Base-by-base conservation (phyloP, 2,888 invertebrate species). In the Papilio gigon region DNA sequence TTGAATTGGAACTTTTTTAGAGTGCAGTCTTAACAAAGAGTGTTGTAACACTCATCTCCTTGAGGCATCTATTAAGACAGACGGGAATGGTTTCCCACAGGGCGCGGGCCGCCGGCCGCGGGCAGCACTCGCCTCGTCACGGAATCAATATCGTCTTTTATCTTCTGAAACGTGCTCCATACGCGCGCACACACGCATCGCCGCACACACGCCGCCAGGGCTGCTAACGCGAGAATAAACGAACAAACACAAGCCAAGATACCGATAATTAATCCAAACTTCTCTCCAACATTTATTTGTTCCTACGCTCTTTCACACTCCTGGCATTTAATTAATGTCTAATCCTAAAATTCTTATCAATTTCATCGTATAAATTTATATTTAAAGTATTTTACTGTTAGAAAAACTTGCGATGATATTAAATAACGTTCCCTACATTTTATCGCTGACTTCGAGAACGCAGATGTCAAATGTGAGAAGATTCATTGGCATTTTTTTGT, bases 71-170 rank as follows among this genome's bases (percentile, higher is more conserved):
- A 89, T 88, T 89, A 89, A 85, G 82, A 60, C 81, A 83, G 86
- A 84, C 88, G 86, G 86, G 86, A 86, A 89, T 88, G 85, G 86
- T 85, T 91, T 91, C 91, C 88, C 91, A 91, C 90, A 89, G 89
- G 53, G 12, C 37, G 37, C 37, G 37, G 37, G 85, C 80, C 85
- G 86, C 84, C 11, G 22, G 53, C 53, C 27, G 53, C 53, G 53
- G 53, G 85, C 80, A 85, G 87, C 84, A 81, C 85, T 82, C 84
- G 80, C 80, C 85, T 86, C 90, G 90, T 89, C 89, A 91, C 90
- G 90, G 88, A 91, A 91, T 91, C 91, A 90, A 91, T 91, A 91
- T 89, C 87, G 86, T 84, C 89, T 91, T 90, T 90, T 92, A 91
- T 91, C 89, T 91, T 87, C 86, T 83, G 84, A 87, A 87, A 88